A percentile compares a stretch with the other conserved stretches of the same genome.
phyloP scores from a whole-genome alignment of 2,797 vertebrate species.

The Anas georgica region DNA sequence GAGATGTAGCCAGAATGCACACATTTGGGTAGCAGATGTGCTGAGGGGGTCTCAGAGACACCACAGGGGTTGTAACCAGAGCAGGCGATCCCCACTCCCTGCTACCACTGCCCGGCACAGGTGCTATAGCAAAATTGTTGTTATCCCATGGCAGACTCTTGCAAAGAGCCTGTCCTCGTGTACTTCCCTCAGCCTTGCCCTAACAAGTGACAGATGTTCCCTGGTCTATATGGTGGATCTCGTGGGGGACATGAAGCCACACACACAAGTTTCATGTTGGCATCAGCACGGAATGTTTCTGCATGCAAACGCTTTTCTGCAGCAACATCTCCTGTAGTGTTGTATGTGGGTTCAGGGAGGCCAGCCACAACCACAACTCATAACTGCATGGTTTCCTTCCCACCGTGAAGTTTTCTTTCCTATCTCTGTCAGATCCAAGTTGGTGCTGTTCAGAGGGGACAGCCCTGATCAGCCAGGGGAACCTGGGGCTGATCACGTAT shows the following conservation, averaged over 20 bases:
- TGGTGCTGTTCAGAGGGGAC: not conserved
- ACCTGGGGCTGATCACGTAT: not conserved
- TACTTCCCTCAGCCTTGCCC: not conserved
- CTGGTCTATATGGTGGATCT: not conserved
- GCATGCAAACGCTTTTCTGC: not conserved
- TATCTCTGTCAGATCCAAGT: not conserved
- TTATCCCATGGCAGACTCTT: not conserved
- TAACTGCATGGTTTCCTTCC: not conserved
- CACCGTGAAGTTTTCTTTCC: not conserved
- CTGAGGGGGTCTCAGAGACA: not conserved
- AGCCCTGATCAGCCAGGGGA: not conserved
- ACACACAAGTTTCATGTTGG: not conserved
- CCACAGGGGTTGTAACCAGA: not conserved
- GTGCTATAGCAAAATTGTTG: not conserved
- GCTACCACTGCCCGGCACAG: not conserved
- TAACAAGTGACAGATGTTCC: not conserved
- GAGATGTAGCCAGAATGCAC: not conserved
- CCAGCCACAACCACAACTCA: not conserved
- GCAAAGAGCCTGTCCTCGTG: not conserved
- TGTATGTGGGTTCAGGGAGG: not conserved
- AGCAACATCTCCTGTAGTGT: not conserved
- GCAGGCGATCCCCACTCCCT: not conserved
- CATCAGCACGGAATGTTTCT: not conserved
- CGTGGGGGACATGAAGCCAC: not conserved
- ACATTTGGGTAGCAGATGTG: not conserved